Evolutionary conservation across 1,140 invertebrate genomes (phyloP).

Genomic region (Hesperophylax magnus): DNA sequence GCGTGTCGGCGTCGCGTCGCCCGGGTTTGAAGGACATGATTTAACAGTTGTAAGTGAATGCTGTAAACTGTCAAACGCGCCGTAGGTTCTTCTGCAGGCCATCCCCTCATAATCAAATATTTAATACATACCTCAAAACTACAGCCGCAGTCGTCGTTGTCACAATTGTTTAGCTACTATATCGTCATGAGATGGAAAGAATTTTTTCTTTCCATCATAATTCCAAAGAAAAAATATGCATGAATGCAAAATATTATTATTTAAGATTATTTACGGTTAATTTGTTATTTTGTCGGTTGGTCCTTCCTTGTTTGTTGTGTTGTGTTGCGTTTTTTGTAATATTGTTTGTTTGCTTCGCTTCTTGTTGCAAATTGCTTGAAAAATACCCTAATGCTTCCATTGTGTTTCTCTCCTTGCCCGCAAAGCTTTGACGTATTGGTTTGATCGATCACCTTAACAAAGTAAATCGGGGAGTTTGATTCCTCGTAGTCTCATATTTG

Average conservation of each 20-base stretch:
- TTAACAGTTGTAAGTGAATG: too few relatives aligned
- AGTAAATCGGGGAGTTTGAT: conserved; percentile 34
- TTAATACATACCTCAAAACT: too few relatives aligned
- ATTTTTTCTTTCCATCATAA: too few relatives aligned
- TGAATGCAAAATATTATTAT: neutral
- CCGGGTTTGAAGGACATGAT: too few relatives aligned
- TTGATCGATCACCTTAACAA: conserved; percentile 47
- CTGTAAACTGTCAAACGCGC: too few relatives aligned
- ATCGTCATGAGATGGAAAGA: too few relatives aligned
- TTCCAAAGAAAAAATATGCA: too few relatives aligned
- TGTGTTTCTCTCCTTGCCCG: conserved; percentile 30
- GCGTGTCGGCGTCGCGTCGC: too few relatives aligned
- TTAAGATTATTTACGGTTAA: neutral
- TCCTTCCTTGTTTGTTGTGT: neutral
- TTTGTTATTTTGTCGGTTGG: neutral
- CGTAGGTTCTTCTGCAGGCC: too few relatives aligned
- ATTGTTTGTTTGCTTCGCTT: neutral
- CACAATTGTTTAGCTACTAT: too few relatives aligned
- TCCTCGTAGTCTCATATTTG: conserved; percentile 1
- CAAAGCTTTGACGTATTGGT: conserved; percentile 48
- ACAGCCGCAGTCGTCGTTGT: too few relatives aligned
- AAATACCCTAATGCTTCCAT: conserved; percentile 14
- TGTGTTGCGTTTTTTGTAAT: neutral
- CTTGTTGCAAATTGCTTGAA: conserved; percentile 17
- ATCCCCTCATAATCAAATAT: too few relatives aligned